A percentile compares a stretch with the other conserved stretches of the same genome.
Evolutionary conservation across 2,113 vertebrate species (phyloP).

Genomic region (Cephalopterus ornatus): DNA sequence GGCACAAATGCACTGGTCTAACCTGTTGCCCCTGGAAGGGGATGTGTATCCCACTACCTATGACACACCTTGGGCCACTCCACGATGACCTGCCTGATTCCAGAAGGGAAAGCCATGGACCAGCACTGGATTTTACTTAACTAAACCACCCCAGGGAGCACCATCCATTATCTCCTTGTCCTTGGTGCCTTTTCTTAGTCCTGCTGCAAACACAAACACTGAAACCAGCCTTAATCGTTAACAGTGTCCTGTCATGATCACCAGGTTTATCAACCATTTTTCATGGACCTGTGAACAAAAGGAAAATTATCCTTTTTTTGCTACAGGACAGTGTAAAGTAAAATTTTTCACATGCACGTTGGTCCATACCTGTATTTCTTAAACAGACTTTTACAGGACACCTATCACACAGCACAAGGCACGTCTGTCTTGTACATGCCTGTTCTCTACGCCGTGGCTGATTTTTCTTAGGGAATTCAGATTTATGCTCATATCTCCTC

Average conservation of each 20-base stretch:
- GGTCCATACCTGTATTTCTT: neutral
- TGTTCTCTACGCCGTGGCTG: neutral
- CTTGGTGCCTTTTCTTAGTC: neutral
- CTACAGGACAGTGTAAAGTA: neutral
- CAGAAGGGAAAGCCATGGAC: neutral
- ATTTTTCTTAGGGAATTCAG: neutral
- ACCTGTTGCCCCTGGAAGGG: neutral
- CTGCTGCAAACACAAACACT: neutral
- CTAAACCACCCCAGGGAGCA: neutral
- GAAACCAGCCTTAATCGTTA: neutral
- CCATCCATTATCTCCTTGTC: neutral
- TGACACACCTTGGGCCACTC: neutral
- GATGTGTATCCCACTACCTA: no score
- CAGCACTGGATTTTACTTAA: neutral
- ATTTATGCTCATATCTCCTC: neutral
- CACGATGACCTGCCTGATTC: neutral
- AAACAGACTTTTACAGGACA: neutral
- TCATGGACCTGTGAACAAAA: neutral
- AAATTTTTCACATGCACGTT: neutral
- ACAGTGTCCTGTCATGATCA: neutral
- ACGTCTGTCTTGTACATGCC: neutral
- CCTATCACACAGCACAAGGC: accelerated
- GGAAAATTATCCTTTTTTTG: neutral
- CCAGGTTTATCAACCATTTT: neutral
- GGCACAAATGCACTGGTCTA: neutral